A percentile compares a stretch with the other conserved stretches of the same genome.
Evolutionary conservation across 2,113 vertebrate species (phyloP).

Genomic region (Anhinga rufa): DNA sequence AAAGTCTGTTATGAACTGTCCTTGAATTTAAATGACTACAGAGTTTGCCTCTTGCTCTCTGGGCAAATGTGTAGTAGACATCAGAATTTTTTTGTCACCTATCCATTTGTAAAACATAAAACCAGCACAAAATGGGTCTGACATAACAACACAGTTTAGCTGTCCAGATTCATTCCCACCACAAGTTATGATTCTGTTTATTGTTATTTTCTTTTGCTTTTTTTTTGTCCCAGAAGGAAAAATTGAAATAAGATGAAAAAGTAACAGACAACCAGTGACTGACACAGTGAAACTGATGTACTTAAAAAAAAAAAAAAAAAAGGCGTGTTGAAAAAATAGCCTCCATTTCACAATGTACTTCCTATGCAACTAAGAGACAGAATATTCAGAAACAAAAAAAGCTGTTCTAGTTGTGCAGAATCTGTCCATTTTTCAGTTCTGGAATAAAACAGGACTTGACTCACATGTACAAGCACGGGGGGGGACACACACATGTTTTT

Average conservation of each 20-base stretch:
- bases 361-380: background rate
- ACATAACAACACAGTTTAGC: background rate
- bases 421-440: background rate
- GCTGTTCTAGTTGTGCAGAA: background rate
- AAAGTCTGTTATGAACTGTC: background rate
- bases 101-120: background rate
- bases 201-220: background rate
- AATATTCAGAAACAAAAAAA: background rate
- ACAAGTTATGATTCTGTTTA: background rate
- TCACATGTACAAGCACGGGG: background rate
- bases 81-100: background rate
- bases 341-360: background rate
- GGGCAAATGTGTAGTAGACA: background rate
- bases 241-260: background rate
- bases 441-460: background rate
- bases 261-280: background rate
- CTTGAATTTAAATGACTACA: background rate
- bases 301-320: background rate
- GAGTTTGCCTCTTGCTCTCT: background rate
- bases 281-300: background rate
- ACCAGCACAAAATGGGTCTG: background rate
- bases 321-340: rapidly evolving
- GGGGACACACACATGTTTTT: background rate
- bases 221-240: background rate
- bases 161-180: background rate